Conservation (phyloP, 2,888 invertebrate genomes). For the Xestia rhomboidea region DNA sequence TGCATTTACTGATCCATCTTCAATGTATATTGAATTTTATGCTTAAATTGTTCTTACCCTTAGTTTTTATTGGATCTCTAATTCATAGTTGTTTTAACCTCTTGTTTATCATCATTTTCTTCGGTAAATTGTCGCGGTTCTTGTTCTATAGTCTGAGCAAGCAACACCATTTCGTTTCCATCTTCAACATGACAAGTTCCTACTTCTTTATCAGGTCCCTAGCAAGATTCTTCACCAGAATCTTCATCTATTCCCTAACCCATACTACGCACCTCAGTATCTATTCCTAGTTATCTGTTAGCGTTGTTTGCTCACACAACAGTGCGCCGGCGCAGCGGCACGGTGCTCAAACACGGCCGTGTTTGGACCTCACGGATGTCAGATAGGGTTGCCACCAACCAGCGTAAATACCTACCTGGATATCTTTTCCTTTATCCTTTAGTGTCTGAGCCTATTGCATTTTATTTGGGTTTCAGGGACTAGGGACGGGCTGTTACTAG, state of each 20-base stretch:
- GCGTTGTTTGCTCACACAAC: slow-evolving; percentile 80
- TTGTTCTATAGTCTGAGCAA: background rate
- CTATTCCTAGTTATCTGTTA: slow-evolving; percentile 70
- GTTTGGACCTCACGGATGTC: slow-evolving; percentile 82
- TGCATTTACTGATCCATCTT: background rate
- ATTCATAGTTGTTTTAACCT: background rate
- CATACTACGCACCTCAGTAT: slow-evolving; percentile 42
- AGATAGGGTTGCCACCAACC: slow-evolving; percentile 74
- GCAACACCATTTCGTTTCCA: background rate
- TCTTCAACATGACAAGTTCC: background rate
- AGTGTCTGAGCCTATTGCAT: background rate
- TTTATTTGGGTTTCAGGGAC: background rate
- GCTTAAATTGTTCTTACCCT: background rate
- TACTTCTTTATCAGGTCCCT: background rate
- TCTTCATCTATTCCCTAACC: slow-evolving; percentile 19
- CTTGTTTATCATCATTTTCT: background rate
- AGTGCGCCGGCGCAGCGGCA: slow-evolving; percentile 72
- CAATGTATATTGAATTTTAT: background rate
- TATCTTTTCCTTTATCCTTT: slow-evolving; percentile 26
- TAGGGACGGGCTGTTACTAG: background rate
- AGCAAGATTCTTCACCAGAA: slow-evolving; percentile 1
- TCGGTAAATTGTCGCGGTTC: background rate
- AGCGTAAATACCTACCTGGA: slow-evolving; percentile 29
- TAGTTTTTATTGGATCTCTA: background rate
- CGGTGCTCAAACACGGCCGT: slow-evolving; percentile 78